These are phyloP conservation scores for Bimastos eiseni DNA, from an alignment of 2,888 invertebrate genomes.

Conservation along the genomic window DNA sequence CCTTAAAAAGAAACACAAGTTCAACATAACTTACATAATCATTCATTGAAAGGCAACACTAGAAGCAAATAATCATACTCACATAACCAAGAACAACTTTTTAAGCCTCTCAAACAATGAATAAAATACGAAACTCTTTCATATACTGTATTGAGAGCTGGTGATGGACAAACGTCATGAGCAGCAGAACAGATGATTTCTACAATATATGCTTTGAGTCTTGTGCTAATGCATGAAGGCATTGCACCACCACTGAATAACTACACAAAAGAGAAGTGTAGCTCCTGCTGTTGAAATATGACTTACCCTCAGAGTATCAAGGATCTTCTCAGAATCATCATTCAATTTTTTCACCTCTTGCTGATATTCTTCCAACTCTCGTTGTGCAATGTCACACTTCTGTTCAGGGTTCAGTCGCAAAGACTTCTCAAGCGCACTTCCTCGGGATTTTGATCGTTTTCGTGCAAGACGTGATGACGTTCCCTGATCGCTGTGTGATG, in stretches of 20 bases:
- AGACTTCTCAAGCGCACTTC: constrained; percentile 55
- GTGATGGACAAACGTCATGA: not conserved
- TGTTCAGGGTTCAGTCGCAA: constrained; percentile 59
- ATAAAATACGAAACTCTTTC: not conserved
- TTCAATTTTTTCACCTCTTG: constrained; percentile 57
- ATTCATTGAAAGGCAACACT: not conserved
- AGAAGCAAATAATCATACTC: not conserved
- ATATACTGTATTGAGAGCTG: not conserved
- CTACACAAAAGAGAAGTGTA: not conserved
- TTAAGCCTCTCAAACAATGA: constrained; percentile 13
- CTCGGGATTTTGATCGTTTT: constrained; percentile 56
- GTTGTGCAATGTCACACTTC: constrained; percentile 62
- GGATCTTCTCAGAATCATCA: constrained; percentile 60
- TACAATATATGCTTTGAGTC: not conserved
- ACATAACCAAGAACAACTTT: not conserved
- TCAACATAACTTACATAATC: not conserved
- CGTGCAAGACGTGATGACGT: constrained; percentile 13
- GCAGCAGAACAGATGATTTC: not conserved
- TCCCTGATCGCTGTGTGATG: constrained; percentile 42
- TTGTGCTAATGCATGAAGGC: not conserved
- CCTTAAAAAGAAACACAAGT: constrained; percentile 45
- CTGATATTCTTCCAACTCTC: constrained; percentile 60
- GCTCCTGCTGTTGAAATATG: not conserved
- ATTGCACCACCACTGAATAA: not conserved
- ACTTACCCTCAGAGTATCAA: constrained; percentile 59